Base-by-base conservation (phyloP, 2,113 vertebrate species). In the Elephas maximus region DNA sequence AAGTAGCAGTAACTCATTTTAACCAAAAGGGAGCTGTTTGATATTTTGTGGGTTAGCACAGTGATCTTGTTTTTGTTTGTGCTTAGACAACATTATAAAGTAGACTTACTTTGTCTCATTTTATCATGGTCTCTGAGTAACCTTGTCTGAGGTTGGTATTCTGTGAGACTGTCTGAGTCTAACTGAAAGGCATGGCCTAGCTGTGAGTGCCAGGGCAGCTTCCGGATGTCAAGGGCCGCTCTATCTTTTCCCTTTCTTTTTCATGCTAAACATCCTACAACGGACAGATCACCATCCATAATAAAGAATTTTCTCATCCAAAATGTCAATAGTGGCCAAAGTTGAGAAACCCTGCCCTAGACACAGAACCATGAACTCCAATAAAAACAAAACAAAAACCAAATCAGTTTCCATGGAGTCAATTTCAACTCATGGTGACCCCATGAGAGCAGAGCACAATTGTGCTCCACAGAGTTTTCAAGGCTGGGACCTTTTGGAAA, bases 41-140 rank as follows among this genome's bases (percentile, higher is more conserved):
- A n/a, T 77, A 63, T 85, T 44, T 26, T 88, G 84, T 51, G 30
- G 65, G 65, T 67, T 67, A 18, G 71, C 21, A 78, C 10, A 45
- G 44, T 30, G 33, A 79, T 28, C 23, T 76, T 69, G 67, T 81
- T 93, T 96, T 62, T 93, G 63, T 90, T 87, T 73, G 37, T 95
- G 73, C 67, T 92, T 94, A 88, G 51, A 87, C 30, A 89, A 93
- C 48, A 63, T 81, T 53, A 93, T 48, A 86, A 93, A 93, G 88
- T 69, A 63, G 28, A 28, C 90, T 79, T 71, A 48, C n/a, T 91
- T 91, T 78, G 60, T 73, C 77, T 83, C 51, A 62, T 85, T 91
- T 77, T 89, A 85, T 88, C 48, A 37, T 15, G 24, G 93, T 74
- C 67, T 90, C 85, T 48, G 73, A 90, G 63, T 63, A 90, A 71